Evolutionary conservation across 2,888 invertebrate species (phyloP).

Genomic region (Vanessa cardui): DNA sequence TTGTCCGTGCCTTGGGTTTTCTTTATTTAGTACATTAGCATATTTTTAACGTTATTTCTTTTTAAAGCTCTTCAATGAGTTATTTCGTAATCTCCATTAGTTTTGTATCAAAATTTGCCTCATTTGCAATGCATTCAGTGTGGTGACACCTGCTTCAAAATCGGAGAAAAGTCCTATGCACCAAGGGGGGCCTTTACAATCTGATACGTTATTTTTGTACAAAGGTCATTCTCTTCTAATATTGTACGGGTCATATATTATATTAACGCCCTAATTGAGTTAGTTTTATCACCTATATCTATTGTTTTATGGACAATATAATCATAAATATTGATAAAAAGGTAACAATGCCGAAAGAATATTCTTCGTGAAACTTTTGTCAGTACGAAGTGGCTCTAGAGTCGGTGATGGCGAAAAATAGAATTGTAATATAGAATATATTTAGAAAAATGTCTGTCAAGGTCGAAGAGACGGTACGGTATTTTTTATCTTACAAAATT

Average conservation of each 20-base stretch:
- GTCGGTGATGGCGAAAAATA: background rate
- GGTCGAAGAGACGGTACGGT: constrained; percentile 37
- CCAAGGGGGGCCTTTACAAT: too few species aligned
- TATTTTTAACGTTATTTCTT: too few species aligned
- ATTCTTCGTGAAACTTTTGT: background rate
- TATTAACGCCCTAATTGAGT: background rate
- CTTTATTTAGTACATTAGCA: too few species aligned
- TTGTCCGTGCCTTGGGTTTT: too few species aligned
- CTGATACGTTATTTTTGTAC: too few species aligned
- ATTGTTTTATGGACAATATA: background rate
- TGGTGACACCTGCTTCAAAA: too few species aligned
- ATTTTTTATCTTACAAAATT: background rate
- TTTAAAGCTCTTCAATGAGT: too few species aligned
- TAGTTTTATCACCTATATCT: background rate
- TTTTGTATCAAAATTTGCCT: too few species aligned
- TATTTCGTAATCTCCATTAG: too few species aligned
- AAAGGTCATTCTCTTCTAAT: background rate
- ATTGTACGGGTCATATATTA: background rate
- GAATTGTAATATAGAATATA: background rate
- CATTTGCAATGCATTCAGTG: too few species aligned
- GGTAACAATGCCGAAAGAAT: background rate
- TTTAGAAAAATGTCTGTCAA: constrained; percentile 36
- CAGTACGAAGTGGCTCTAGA: background rate
- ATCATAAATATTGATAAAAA: constrained; percentile 2
- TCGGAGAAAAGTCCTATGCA: too few species aligned